A percentile compares a stretch with the other conserved stretches of the same genome.
phyloP scores from a whole-genome alignment of 2,797 vertebrate species.

The Caiman crocodilus region DNA sequence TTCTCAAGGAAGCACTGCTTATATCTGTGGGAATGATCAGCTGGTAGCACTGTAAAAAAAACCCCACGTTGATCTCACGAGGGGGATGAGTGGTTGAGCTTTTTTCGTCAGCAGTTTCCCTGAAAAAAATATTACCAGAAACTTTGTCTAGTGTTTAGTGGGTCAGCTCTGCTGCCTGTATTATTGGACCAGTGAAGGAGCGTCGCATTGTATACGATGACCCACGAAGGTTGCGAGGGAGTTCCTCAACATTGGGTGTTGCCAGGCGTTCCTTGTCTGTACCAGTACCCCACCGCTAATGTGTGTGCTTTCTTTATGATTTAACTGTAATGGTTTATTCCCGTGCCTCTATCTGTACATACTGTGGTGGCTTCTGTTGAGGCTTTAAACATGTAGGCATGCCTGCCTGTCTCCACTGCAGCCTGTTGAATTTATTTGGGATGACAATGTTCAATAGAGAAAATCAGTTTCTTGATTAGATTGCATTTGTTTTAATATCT shows the following conservation, averaged over 20 bases:
- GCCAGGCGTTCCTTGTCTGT: background rate
- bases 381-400: conserved; percentile 37
- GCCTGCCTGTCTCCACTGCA: background rate
- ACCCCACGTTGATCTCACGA: background rate
- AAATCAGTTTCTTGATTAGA: background rate
- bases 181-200: background rate
- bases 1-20: background rate
- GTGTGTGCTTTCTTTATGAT: conserved; percentile 57
- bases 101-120: background rate
- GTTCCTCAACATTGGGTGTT: background rate
- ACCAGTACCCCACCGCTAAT: conserved; percentile 37
- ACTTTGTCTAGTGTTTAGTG: background rate
- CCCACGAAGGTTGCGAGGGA: background rate
- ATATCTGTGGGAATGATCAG: background rate
- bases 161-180: background rate
- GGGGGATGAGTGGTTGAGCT: background rate
- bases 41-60: background rate
- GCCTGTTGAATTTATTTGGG: conserved; percentile 38
- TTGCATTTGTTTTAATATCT: background rate
- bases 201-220: background rate
- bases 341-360: conserved; percentile 36
- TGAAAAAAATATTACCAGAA: background rate
- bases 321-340: conserved; percentile 69
- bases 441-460: conserved; percentile 24
- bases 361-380: conserved; percentile 46